These are phyloP conservation scores for Nemopilema nomurai DNA, from an alignment of 30 jellyfish, hydroid and myxozoan species.

Conservation along the genomic window DNA sequence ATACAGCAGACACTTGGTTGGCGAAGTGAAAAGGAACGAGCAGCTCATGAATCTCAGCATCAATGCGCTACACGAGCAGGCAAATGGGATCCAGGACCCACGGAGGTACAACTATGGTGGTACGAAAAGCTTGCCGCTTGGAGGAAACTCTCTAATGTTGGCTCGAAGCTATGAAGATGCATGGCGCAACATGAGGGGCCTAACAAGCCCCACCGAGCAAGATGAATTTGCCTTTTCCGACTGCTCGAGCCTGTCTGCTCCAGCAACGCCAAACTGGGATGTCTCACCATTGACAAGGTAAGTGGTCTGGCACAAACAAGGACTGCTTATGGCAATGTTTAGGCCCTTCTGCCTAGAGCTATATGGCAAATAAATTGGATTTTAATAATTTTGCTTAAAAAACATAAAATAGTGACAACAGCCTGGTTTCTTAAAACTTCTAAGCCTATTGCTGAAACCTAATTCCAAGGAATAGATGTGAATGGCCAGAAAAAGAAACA, in stretches of 20 bases:
- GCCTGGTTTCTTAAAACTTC: neutral
- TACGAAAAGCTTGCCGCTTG: neutral
- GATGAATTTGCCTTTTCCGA: slow-evolving; percentile 3
- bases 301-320: neutral
- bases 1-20: slow-evolving; percentile 32
- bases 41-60: neutral
- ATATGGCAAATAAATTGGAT: too few species aligned
- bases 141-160: neutral
- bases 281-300: slow-evolving; percentile 11
- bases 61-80: neutral
- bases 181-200: neutral
- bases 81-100: neutral
- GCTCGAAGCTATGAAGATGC: slow-evolving; percentile 7
- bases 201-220: slow-evolving; percentile 8
- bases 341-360: too few species aligned
- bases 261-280: neutral
- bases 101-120: neutral
- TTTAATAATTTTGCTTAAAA: too few species aligned
- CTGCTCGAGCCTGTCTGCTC: neutral
- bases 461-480: neutral
- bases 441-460: too few species aligned
- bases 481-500: neutral
- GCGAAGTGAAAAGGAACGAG: slow-evolving; percentile 4
- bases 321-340: too few species aligned
- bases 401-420: too few species aligned